Base-by-base conservation (phyloP, 2,797 vertebrate genomes). In the Chelidonichthys spinosus region DNA sequence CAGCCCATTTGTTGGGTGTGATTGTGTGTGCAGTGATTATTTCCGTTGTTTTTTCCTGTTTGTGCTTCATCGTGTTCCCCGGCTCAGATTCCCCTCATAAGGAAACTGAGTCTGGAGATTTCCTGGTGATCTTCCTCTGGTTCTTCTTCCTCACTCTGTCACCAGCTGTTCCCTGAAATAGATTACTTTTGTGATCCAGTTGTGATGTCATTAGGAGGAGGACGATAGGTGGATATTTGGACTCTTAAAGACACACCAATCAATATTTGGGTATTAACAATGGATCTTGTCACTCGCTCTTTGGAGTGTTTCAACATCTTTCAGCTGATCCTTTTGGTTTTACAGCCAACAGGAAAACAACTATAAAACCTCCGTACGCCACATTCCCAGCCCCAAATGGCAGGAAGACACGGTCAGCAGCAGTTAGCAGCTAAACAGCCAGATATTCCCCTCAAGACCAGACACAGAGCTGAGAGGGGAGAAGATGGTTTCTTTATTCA, bases 1-100 rank as follows among this genome's bases (percentile, higher is more conserved):
- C 56, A 33, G 49, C 36, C 64, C 32, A 39, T 65, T 79, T 78
- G 64, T 82, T 10, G 2, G 17, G 15, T 69, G 69, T 77, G n/a
- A 82, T 53, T 39, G 47, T 37, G 46, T 44, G 33, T 49, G 25
- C 11, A 25, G 36, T 13, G 4, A 11, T 69, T 67, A 10, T 60
- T 60, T 3, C 3, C 9, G 35, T 68, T 35, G 10, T 4, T 61
- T 63, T 60, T 66, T 36, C 25, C 44, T 58, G 37, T 43, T 18
- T 39, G 33, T 39, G 11, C 44, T 43, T 40, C 17, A 35, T 63
- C 49, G 11, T 50, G 10, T 54, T 35, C n/a, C 14, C 7, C 46
- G 36, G 33, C 8, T 33, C 37, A n/a, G 33, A 2, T 42, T 58
- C 36, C 50, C 42, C 35, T 37, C 40, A 33, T 33, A 40, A 43